These are phyloP conservation scores for Pogonomyrmex barbatus DNA, from an alignment of 1,140 invertebrate species.

Conservation along the genomic window DNA sequence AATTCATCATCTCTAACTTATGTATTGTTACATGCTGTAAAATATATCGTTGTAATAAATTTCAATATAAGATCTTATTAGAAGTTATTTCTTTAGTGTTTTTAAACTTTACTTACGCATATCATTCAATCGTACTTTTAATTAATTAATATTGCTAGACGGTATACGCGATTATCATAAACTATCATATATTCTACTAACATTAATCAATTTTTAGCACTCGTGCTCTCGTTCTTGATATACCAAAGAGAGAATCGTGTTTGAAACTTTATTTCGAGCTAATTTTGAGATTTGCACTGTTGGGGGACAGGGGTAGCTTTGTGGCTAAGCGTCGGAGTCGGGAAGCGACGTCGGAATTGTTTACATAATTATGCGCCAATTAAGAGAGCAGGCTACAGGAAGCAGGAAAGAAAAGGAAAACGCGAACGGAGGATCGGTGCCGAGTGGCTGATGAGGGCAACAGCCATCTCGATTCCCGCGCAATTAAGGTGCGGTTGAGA, in stretches of 20 bases:
- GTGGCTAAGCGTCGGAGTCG: slow-evolving; percentile 56
- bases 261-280: slow-evolving; percentile 54
- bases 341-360: slow-evolving; percentile 77
- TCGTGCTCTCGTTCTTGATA: background rate
- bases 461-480: slow-evolving; percentile 80
- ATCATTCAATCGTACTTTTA: background rate
- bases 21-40: background rate
- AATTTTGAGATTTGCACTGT: slow-evolving; percentile 66
- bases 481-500: slow-evolving; percentile 84
- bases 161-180: background rate
- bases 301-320: slow-evolving; percentile 64
- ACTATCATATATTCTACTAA: background rate
- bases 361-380: slow-evolving; percentile 85
- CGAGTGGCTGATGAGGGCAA: slow-evolving; percentile 78
- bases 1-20: background rate
- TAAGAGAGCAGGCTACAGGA: slow-evolving; percentile 79
- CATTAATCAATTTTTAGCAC: background rate
- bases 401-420: slow-evolving; percentile 52
- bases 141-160: background rate
- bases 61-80: background rate
- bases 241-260: slow-evolving; percentile 7
- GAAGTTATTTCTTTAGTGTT: background rate
- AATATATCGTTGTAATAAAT: background rate
- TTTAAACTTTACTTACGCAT: background rate
- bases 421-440: slow-evolving; percentile 72